Conservation (phyloP, 2,888 invertebrate genomes). For the Liposcelis brunnea region DNA sequence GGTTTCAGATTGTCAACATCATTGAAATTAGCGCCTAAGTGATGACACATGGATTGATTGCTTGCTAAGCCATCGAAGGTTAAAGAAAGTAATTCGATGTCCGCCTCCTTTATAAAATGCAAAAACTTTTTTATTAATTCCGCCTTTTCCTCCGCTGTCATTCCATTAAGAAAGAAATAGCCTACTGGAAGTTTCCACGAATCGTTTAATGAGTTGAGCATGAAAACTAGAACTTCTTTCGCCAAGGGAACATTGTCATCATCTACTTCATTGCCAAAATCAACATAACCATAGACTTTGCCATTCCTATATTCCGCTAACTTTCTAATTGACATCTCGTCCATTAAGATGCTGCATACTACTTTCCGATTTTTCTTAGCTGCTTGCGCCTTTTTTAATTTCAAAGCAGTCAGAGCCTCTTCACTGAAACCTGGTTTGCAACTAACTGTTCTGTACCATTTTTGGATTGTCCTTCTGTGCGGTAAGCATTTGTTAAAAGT, state of each 20-base stretch:
- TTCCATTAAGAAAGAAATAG: conserved; percentile 20
- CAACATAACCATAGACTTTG: conserved; percentile 15
- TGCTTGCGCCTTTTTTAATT: conserved; percentile 11
- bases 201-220: conserved; percentile 19
- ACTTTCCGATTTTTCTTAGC: neutral
- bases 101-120: conserved; percentile 5
- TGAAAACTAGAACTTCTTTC: conserved; percentile 20
- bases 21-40: conserved; percentile 6
- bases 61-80: conserved; percentile 8
- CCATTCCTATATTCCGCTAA: conserved; percentile 20
- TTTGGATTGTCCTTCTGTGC: conserved; percentile 19
- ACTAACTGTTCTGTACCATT: conserved; percentile 20
- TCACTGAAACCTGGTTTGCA: conserved; percentile 13
- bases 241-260: conserved; percentile 17
- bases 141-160: conserved; percentile 17
- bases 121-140: conserved; percentile 1
- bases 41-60: conserved; percentile 11
- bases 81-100: conserved; percentile 7
- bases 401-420: conserved; percentile 14
- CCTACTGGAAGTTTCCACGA: conserved; percentile 22
- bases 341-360: conserved; percentile 8
- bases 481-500: conserved; percentile 21
- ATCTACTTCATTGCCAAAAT: conserved; percentile 17
- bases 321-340: conserved; percentile 20
- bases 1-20: conserved; percentile 10